Base-by-base conservation (phyloP, 30 jellyfish, hydroid and myxozoan genomes). In the Chrysaora quinquecirrha region DNA sequence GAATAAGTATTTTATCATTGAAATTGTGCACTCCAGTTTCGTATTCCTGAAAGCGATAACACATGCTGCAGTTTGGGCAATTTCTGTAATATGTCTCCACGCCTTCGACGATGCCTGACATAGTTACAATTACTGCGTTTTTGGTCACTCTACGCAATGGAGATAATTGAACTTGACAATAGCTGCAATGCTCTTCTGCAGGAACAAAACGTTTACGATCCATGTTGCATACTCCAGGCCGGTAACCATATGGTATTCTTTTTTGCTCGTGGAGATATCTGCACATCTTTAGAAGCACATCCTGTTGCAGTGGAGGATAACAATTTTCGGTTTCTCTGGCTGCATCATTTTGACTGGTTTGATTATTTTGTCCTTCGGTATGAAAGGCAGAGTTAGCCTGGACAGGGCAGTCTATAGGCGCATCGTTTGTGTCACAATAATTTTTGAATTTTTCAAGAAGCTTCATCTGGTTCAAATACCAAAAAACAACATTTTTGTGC, bases 31-130 rank as follows among this genome's bases (percentile, higher is more conserved):
- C 32, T 9, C 49, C 52, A 23, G 48, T n/a, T 69, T 48, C 24
- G 12, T 63, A 30, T 31, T 83, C 94, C 23, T 83, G 82, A 31
- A 48, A 83, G 29, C 94, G 54, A 46, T 48, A 83, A 34, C 0
- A 47, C 34, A 30, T 83, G 11, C 24, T 7, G 47, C 88, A 83
- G n/a, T 25, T 24, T 3, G 1, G 18, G 34, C 94, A 56, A 21
- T 70, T 20, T 30, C 28, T 29, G 29, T 3, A 23, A 60, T 11
- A 83, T 12, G 89, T 30, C 25, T 38, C 34, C 25, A 56, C 3
- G 24, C 72, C 72, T 29, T 61, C 29, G 7, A 0, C 14, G 22
- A 58, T 16, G 12, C 84, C 69, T 14, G 46, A 19, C 22, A 34
- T 6, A 12, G 89, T 78, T 25, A 60, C 4, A 7, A 78, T 3